A percentile compares a stretch with the other conserved stretches of the same genome.
Conservation (phyloP, 2,113 vertebrate species). For the Lamprotornis superbus region DNA sequence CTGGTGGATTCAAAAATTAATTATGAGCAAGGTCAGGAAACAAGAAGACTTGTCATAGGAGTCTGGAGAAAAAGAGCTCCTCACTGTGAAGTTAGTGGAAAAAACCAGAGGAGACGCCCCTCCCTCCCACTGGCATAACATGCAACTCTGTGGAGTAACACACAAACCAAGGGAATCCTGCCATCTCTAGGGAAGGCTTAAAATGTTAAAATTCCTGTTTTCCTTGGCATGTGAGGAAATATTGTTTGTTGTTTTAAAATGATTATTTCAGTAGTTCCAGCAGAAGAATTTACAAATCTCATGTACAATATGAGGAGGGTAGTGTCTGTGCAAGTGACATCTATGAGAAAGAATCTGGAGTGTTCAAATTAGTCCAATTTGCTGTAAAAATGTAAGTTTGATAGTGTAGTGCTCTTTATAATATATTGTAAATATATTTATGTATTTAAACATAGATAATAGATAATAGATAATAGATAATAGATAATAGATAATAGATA, state of each 20-base stretch:
- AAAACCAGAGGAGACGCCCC: background rate
- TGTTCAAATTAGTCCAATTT: background rate
- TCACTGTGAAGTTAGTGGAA: slow-evolving; percentile 8
- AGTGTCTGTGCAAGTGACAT: background rate
- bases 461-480: too few species aligned
- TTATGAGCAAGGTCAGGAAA: background rate
- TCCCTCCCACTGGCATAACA: background rate
- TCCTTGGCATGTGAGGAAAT: background rate
- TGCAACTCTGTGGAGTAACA: background rate
- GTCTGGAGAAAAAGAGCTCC: background rate
- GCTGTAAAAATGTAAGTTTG: background rate
- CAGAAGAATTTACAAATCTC: background rate
- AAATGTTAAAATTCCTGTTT: background rate
- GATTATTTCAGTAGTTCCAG: background rate
- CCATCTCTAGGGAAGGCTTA: slow-evolving; percentile 24
- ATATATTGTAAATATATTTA: background rate
- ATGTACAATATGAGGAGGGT: background rate
- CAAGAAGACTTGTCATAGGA: background rate
- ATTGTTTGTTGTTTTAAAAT: background rate
- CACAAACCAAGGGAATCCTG: slow-evolving; percentile 7
- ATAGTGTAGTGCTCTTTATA: background rate
- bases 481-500: too few species aligned
- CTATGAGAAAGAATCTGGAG: background rate
- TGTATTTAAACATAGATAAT: background rate
- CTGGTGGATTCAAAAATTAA: background rate